phyloP scores from a whole-genome alignment of 2,797 vertebrate genomes.

The Sebastes steindachneri region DNA sequence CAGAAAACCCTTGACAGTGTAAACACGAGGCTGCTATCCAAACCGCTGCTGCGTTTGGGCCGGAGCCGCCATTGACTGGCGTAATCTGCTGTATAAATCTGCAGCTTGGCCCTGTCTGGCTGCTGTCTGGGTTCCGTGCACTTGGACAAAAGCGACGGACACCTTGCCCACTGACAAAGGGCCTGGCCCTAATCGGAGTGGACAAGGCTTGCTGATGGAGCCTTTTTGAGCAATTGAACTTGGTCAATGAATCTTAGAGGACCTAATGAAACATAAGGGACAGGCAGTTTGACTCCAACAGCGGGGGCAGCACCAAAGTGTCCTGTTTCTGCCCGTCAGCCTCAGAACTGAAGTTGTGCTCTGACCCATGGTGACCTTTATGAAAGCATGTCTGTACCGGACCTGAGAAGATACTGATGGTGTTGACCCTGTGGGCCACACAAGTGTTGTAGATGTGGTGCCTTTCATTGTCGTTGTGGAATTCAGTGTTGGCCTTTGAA shows the following conservation, averaged over 20 bases:
- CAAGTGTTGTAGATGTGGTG: slow-evolving; percentile 23
- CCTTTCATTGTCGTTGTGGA: slow-evolving; percentile 53
- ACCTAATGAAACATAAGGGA: slow-evolving; percentile 75
- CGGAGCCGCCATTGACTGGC: slow-evolving; percentile 81
- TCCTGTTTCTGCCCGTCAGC: slow-evolving; percentile 50
- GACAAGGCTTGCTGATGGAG: slow-evolving; percentile 85
- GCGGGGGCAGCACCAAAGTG: slow-evolving; percentile 49
- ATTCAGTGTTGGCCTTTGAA: slow-evolving; percentile 56
- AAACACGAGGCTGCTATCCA: slow-evolving; percentile 79
- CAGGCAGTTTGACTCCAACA: slow-evolving; percentile 75
- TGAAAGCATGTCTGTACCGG: slow-evolving; percentile 10
- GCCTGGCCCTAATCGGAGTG: slow-evolving; percentile 78
- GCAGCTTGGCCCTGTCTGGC: slow-evolving; percentile 84
- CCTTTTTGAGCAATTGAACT: slow-evolving; percentile 84
- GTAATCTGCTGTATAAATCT: slow-evolving; percentile 86
- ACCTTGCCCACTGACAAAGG: slow-evolving; percentile 83
- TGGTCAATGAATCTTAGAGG: slow-evolving; percentile 74
- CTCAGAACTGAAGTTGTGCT: slow-evolving; percentile 60
- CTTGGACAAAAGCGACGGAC: slow-evolving; percentile 84
- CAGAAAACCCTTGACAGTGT: slow-evolving; percentile 81
- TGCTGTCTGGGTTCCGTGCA: slow-evolving; percentile 82
- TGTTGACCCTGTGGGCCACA: slow-evolving; percentile 26
- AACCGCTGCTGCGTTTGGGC: slow-evolving; percentile 73
- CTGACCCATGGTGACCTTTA: slow-evolving; percentile 63
- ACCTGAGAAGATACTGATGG: slow-evolving; percentile 33